These are phyloP conservation scores for Fissipunctia ypsillon DNA, from an alignment of 2,888 invertebrate genomes.

Conservation along the genomic window DNA sequence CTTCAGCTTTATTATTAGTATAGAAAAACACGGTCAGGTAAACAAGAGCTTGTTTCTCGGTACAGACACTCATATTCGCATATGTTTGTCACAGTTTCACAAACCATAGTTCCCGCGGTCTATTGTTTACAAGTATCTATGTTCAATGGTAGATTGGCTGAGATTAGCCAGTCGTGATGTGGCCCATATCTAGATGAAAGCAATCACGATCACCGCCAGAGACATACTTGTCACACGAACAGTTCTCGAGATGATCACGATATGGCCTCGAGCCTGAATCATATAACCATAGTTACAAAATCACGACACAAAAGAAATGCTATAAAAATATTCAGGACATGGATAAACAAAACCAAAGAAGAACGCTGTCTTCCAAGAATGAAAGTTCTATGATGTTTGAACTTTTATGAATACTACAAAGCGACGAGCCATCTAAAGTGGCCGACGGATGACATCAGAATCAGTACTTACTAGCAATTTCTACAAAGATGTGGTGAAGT, in stretches of 20 bases:
- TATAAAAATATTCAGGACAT: conserved; percentile 13
- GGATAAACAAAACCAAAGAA: conserved; percentile 4
- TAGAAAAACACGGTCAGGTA: conserved; percentile 14
- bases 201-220: conserved; percentile 79
- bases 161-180: conserved; percentile 80
- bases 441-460: background rate
- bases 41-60: conserved; percentile 29
- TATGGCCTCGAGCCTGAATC: conserved; percentile 55
- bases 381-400: conserved; percentile 27
- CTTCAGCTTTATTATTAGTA: too few relatives aligned
- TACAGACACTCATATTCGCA: conserved; percentile 48
- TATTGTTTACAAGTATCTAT: conserved; percentile 70
- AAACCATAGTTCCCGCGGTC: conserved; percentile 66
- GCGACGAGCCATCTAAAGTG: background rate
- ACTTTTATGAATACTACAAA: conserved; percentile 4
- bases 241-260: conserved; percentile 70
- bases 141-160: conserved; percentile 72
- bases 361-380: conserved; percentile 20
- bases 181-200: conserved; percentile 84
- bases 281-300: conserved; percentile 43
- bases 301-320: conserved; percentile 36
- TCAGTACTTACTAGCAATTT: background rate
- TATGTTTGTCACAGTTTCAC: conserved; percentile 63
- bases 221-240: conserved; percentile 76
- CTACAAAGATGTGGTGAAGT: background rate